Evolutionary conservation across 2,113 vertebrate species (phyloP), one percentile per base, ranked within the genome.

Genomic region (Perca fluviatilis): DNA sequence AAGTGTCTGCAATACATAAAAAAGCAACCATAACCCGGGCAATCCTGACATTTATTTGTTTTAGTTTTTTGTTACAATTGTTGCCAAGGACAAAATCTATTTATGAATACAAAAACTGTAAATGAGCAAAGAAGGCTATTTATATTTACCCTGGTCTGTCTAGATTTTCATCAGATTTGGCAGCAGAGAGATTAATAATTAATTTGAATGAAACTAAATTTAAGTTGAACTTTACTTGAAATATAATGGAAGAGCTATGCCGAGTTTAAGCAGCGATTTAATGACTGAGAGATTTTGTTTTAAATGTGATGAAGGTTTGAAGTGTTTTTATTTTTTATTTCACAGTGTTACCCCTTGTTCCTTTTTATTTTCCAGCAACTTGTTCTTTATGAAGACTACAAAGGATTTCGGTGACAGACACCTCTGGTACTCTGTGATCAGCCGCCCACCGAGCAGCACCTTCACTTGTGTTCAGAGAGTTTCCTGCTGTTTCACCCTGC

Each of bases 391-490:
- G 94, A 98, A 97, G 92, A 97, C 97, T 0, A 94, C 96, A 15
- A 93, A 89, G 15, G 97, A 96, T 82, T 97, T 99, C 91, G 95
- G 92, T 12, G 98, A 99, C 0, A 95, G 97, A 14, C 97, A 98
- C 85, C 96, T 99, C 69, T 99, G 98, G 98, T 98, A 95, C 67
- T 99, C 97, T 0, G 94, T 98, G 92, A 93, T 99, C 87, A 96
- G 82, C 70, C 92, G 96, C 23, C 96, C 95, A 0, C 92, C 97
- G 0, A 88, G 92, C 56, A 99, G 97, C 93, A 92, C 85, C 78
- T 99, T 99, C 92, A 98, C 97, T 0, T 82, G 96, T 7, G 97
- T 97, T 3, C 98, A 99, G 90, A 95, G 97, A 0, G 96, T 97
- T 46, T 99, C 97, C 1, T 99, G 97, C 23, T 99, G 97, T 79